Evolutionary conservation across 2,888 invertebrate genomes (phyloP), one percentile per base, ranked within the genome.

Genomic region (Apamea epomidion): DNA sequence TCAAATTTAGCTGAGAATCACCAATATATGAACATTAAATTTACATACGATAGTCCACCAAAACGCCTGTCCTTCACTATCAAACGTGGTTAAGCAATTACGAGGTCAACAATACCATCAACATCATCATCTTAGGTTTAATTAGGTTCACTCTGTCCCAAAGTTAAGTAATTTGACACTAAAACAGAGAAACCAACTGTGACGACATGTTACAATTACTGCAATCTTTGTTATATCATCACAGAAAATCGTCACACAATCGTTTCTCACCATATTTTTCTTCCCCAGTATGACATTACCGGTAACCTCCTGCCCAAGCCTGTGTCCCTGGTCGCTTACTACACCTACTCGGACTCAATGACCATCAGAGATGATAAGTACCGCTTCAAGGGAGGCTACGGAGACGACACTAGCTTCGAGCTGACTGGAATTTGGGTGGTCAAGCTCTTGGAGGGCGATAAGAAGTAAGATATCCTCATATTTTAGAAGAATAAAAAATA

Each of bases 331-430:
- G 82, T 91, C 0, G 92, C 92, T 0, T 90, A 91, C 74, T 89
- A 91, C 18, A 89, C 91, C 1, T 93, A 93, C 89, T n/a, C 88
- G 0, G 94, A 90, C 42, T 87, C 94, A 0, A 89, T 94, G 7
- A 92, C 92, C 0, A 76, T 89, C 0, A 89, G 93, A 29, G 95
- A 96, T 0, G 95, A 96, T 1, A 92, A 93, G 0, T 97, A 96
- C 90, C 93, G 92, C 10, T 8, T 97, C 1, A 96, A 97, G 80
- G 95, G 94, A 1, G 95, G 93, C 88, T 97, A 97, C 81, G 97
- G 97, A 1, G 94, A 95, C 0, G 93, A 95, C 68, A 84, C 94
- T 12, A 92, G 91, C 32, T 90, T 94, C 3, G 97, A 97, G 70
- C 2, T 95, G 0, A 93, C 93, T 72, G 97, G 97, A 14, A 94